Conservation (phyloP, 2,797 vertebrate genomes). For the Pristis pectinata region DNA sequence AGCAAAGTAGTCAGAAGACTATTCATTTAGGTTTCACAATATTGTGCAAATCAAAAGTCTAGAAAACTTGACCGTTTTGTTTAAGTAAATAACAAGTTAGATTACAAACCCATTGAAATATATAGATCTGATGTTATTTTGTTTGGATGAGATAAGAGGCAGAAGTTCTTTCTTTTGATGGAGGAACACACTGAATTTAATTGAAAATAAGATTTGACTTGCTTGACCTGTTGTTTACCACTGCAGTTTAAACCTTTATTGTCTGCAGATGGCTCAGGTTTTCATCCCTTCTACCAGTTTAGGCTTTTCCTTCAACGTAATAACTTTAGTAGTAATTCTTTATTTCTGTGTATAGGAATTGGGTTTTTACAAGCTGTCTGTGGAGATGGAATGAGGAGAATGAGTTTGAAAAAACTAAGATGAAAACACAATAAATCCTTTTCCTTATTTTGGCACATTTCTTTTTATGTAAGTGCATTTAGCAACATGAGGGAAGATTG, state of each 20-base stretch:
- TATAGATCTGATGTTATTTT: not conserved
- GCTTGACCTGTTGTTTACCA: not conserved
- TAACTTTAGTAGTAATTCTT: not conserved
- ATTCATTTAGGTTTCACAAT: not conserved
- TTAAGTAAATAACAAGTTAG: not conserved
- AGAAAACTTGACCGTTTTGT: not conserved
- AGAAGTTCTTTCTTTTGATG: not conserved
- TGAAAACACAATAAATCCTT: slow-evolving; percentile 1
- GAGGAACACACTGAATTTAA: not conserved
- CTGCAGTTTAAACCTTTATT: not conserved
- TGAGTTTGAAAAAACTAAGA: not conserved
- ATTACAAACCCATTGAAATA: not conserved
- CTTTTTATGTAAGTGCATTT: too few relatives aligned
- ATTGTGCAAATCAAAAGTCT: not conserved
- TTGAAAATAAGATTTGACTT: not conserved
- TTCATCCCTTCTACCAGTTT: not conserved
- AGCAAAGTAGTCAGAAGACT: not conserved
- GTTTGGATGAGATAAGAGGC: not conserved
- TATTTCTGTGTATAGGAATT: not conserved
- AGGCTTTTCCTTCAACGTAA: not conserved
- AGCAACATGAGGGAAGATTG: too few relatives aligned
- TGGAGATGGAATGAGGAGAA: not conserved
- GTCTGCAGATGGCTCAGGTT: not conserved
- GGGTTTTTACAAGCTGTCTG: not conserved
- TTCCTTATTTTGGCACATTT: not conserved